These are phyloP conservation scores for Hyles vespertilio DNA, from an alignment of 1,140 invertebrate genomes.

Conservation along the genomic window DNA sequence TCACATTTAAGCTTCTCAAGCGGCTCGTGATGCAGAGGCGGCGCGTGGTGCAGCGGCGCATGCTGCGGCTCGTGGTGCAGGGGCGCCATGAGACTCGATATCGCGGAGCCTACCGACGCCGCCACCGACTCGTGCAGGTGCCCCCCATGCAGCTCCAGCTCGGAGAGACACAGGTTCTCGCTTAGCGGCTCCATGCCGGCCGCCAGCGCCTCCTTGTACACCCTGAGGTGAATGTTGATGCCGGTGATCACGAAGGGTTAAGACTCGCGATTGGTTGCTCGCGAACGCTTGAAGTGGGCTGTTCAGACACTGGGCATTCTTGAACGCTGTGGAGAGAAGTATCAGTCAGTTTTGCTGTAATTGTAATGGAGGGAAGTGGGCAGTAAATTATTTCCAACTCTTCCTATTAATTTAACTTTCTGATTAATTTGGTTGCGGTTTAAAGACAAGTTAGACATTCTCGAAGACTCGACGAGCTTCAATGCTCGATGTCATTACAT, in stretches of 20 bases:
- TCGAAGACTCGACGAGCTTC: too few relatives aligned
- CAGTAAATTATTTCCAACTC: too few relatives aligned
- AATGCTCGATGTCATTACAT: too few relatives aligned
- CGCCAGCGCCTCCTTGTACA: conserved; percentile 77
- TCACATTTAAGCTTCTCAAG: conserved; percentile 89
- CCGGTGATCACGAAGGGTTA: conserved; percentile 32
- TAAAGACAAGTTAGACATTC: too few relatives aligned
- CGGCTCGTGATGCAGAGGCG: conserved; percentile 83
- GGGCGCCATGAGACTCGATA: conserved; percentile 80
- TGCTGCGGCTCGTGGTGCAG: conserved; percentile 79
- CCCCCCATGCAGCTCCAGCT: conserved; percentile 77
- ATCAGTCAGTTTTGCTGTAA: not conserved
- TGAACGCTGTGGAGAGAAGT: conserved; percentile 16
- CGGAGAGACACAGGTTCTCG: conserved; percentile 83
- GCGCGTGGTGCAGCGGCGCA: conserved; percentile 76
- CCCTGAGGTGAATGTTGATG: conserved; percentile 73
- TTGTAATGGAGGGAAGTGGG: too few relatives aligned
- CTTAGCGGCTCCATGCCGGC: conserved; percentile 79
- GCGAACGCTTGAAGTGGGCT: conserved; percentile 23
- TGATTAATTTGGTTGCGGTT: too few relatives aligned
- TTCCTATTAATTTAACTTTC: too few relatives aligned
- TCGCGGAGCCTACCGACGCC: conserved; percentile 80
- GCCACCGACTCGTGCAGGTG: conserved; percentile 77
- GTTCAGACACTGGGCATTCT: conserved; percentile 29
- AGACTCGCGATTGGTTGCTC: conserved; percentile 20